Base-by-base conservation (phyloP, 2,888 invertebrate species). In the Didymodactylos carnosus region DNA sequence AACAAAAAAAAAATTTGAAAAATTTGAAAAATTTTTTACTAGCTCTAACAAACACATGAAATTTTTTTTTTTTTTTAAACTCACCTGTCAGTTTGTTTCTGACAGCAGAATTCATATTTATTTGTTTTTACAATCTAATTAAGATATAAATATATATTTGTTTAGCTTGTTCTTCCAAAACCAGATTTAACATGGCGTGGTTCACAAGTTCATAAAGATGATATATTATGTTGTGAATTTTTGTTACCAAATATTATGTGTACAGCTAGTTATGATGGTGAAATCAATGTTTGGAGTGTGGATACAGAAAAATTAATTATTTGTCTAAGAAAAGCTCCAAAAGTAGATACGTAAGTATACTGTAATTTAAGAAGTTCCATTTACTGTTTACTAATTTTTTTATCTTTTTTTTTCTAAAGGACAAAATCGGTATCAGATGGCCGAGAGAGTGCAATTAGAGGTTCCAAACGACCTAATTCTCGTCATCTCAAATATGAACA, bases 201-300 rank as follows among this genome's bases (percentile, higher is more conserved):
- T 16, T 82, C 81, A 19, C 81, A 82, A 72, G 73, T 81, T 14
- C 83, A 83, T 76, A 75, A 79, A 46, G 82, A 83, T 74, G 83
- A 83, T 76, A 83, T 83, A 27, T 76, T 82, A 39, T 77, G 80
- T 14, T 77, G 80, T 16, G 81, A 81, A 75, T 79, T 78, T 76
- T 80, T 79, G 72, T 78, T 79, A 0, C 89, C 90, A 0, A 87
- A 88, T 79, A 86, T 89, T 25, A 82, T 92, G 39, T 90, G 88
- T 51, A 91, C 82, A 7, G 82, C 79, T 8, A 79, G 81, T 71
- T 82, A 80, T 77, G 82, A 82, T 76, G 82, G 82, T 1, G 81
- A 80, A 72, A 80, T 83, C 25, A 79, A 79, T 62, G 79, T 83
- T 8, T 83, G 83, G 83, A 81, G 80, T 73, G 76, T 80, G 53